Conservation (phyloP, 2,797 vertebrate genomes). For the Gila robusta region DNA sequence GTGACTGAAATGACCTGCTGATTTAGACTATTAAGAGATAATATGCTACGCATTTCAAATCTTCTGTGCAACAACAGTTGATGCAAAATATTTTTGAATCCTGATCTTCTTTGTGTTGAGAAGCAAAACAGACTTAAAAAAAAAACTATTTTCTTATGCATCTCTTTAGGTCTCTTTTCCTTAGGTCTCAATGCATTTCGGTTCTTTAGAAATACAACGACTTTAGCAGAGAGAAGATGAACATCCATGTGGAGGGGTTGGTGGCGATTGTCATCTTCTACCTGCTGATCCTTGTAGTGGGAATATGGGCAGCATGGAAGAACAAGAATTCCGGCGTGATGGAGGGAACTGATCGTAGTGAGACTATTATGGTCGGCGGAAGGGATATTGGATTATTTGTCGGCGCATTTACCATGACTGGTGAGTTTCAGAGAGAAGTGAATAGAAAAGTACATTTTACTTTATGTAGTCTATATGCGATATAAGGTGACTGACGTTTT, state of each 20-base stretch:
- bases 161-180: background rate
- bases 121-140: background rate
- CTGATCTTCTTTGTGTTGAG: background rate
- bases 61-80: background rate
- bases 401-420: constrained; percentile 98
- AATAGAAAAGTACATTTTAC: background rate
- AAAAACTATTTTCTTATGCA: background rate
- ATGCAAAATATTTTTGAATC: background rate
- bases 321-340: constrained; percentile 90
- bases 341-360: constrained; percentile 87
- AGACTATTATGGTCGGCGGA: constrained; percentile 96
- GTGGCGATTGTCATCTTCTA: constrained; percentile 95
- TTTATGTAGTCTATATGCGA: background rate
- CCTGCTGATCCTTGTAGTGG: constrained; percentile 90
- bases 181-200: constrained; percentile 75
- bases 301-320: constrained; percentile 99
- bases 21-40: background rate
- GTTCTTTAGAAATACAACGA: constrained; percentile 68
- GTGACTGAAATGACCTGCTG: background rate
- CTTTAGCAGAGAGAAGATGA: constrained; percentile 78
- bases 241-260: constrained; percentile 93
- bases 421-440: constrained; percentile 69
- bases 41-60: background rate
- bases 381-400: constrained; percentile 96
- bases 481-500: background rate